A percentile compares a stretch with the other conserved stretches of the same genome.
phyloP scores from a whole-genome alignment of 2,888 invertebrate species.

The Hyposoter dolosus region DNA sequence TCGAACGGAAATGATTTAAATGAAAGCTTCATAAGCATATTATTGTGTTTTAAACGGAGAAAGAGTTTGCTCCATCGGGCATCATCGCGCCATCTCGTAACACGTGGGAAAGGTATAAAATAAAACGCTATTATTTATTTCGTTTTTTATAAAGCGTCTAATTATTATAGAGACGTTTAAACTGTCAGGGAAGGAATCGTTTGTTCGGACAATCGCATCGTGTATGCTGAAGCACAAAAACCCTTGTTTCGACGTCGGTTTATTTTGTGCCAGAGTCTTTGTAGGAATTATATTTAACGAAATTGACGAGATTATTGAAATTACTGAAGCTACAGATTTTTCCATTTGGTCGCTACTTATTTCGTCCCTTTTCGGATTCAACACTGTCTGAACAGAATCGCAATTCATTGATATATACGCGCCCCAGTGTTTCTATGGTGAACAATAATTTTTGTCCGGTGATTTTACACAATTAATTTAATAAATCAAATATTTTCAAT shows the following conservation, averaged over 20 bases:
- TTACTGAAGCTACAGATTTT: not conserved
- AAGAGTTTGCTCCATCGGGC: constrained; percentile 62
- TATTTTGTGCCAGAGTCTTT: constrained; percentile 14
- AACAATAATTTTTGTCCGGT: too few species aligned
- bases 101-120: constrained; percentile 85
- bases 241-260: not conserved
- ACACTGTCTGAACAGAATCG: too few species aligned
- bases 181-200: not conserved
- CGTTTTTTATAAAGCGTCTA: not conserved
- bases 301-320: not conserved
- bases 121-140: constrained; percentile 48
- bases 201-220: not conserved
- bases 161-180: not conserved
- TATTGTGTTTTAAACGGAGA: constrained; percentile 14
- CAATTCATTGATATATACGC: too few species aligned
- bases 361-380: not conserved
- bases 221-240: constrained; percentile 15
- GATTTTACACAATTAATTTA: too few species aligned
- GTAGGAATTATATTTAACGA: constrained; percentile 6
- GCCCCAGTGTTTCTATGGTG: too few species aligned
- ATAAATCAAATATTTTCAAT: too few species aligned
- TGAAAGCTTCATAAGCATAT: not conserved
- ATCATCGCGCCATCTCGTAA: constrained; percentile 73
- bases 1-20: not conserved
- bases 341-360: not conserved